These are phyloP conservation scores for Platanista minor DNA, from an alignment of 2,113 vertebrate species.

Conservation along the genomic window DNA sequence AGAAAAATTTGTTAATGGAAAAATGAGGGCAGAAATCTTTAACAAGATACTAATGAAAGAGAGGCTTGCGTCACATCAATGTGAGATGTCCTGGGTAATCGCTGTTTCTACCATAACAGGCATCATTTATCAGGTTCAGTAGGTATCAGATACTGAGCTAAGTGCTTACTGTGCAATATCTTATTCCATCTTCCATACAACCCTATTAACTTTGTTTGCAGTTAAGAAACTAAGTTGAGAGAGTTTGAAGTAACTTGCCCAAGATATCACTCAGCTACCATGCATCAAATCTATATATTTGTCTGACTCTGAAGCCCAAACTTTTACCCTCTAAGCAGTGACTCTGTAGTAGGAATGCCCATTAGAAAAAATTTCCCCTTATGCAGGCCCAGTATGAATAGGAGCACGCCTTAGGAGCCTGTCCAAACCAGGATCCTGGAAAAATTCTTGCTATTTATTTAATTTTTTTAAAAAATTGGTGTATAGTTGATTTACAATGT, in stretches of 20 bases:
- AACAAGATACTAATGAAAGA: not conserved
- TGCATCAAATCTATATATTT: not conserved
- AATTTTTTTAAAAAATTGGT: not conserved
- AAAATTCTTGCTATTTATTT: not conserved
- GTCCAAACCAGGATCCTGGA: not conserved
- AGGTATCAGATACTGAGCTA: not conserved
- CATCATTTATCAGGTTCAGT: not conserved
- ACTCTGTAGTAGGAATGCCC: not conserved
- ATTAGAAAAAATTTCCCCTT: not conserved
- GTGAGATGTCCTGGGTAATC: not conserved
- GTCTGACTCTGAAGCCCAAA: not conserved
- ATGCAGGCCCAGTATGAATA: not conserved
- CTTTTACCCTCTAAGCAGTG: not conserved
- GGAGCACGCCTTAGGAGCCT: not conserved
- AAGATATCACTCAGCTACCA: not conserved
- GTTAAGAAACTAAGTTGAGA: not conserved
- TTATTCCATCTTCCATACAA: not conserved
- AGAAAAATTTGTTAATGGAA: not conserved
- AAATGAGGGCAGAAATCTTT: not conserved
- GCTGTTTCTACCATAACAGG: not conserved
- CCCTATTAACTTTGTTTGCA: not conserved
- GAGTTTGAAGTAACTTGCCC: not conserved
- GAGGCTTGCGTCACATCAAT: not conserved
- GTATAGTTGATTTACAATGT: not conserved
- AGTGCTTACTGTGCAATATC: not conserved